Percentiles rank a stretch among this genome's conserved stretches.
Evolutionary conservation across 1,140 invertebrate species (phyloP).

Genomic region (Babylonia areolata): DNA sequence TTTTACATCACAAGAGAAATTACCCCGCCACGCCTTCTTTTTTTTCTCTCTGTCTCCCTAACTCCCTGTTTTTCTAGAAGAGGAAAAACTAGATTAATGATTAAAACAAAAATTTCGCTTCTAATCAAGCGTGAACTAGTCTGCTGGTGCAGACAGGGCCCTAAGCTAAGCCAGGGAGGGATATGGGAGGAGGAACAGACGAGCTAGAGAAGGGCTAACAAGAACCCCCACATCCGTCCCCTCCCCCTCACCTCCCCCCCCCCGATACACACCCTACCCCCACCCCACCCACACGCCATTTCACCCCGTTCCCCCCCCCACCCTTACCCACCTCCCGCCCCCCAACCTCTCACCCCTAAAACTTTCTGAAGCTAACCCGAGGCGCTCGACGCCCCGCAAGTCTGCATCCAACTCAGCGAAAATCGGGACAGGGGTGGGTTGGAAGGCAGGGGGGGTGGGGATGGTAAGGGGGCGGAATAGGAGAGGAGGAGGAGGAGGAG

Average conservation of each 20-base stretch:
- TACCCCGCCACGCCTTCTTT: too few relatives aligned
- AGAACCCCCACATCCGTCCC: neutral
- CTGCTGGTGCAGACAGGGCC: neutral
- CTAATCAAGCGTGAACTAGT: neutral
- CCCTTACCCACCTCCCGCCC: neutral
- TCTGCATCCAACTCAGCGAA: too few relatives aligned
- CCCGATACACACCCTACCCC: neutral
- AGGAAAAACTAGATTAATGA: neutral
- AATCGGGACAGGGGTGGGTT: too few relatives aligned
- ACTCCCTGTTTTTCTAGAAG: neutral
- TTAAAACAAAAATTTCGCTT: neutral
- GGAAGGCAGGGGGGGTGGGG: neutral
- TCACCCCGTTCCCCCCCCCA: too few relatives aligned
- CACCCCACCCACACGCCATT: too few relatives aligned
- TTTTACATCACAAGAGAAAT: too few relatives aligned
- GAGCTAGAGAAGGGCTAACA: too few relatives aligned
- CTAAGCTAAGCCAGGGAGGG: neutral
- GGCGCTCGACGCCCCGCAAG: neutral
- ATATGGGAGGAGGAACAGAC: neutral
- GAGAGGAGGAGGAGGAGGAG: too few relatives aligned
- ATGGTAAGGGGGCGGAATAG: too few relatives aligned
- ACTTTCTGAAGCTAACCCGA: too few relatives aligned
- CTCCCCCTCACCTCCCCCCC: neutral
- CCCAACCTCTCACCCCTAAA: neutral
- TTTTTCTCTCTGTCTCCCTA: neutral